Conservation (phyloP, 2,888 invertebrate genomes). For the Brachypalpus laphriformis region DNA sequence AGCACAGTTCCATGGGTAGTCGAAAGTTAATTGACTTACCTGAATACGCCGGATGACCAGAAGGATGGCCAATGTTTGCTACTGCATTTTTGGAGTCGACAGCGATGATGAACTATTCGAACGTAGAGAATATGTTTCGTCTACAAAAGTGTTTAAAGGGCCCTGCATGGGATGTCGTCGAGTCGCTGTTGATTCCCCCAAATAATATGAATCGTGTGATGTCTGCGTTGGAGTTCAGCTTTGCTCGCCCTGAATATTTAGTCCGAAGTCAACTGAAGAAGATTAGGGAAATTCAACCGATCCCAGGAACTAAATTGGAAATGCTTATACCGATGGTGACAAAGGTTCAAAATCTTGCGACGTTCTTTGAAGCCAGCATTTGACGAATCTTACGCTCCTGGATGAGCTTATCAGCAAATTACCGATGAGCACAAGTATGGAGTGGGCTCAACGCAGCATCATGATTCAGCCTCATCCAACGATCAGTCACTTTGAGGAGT, state of each 20-base stretch:
- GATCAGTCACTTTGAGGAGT: background rate
- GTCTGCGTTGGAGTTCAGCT: background rate
- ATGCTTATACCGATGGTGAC: background rate
- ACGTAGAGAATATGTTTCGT: conserved; percentile 9
- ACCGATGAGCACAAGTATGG: conserved; percentile 11
- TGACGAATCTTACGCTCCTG: background rate
- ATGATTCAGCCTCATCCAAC: conserved; percentile 1
- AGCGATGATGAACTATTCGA: background rate
- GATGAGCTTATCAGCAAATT: background rate
- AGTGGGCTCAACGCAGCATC: conserved; percentile 13
- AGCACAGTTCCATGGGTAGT: background rate
- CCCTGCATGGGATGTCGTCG: background rate
- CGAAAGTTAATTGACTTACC: conserved; percentile 2
- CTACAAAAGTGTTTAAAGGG: conserved; percentile 2
- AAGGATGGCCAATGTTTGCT: conserved; percentile 7
- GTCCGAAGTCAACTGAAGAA: background rate
- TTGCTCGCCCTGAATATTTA: background rate
- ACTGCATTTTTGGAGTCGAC: background rate
- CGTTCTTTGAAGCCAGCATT: background rate
- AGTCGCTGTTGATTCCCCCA: background rate
- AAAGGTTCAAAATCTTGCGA: background rate
- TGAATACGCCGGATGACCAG: background rate
- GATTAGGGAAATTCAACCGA: background rate
- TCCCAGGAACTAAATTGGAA: conserved; percentile 2
- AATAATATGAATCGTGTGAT: background rate